Evolutionary conservation across 2,113 vertebrate genomes (phyloP), one percentile per base, ranked within the genome.

Genomic region (Cheilinus undulatus): DNA sequence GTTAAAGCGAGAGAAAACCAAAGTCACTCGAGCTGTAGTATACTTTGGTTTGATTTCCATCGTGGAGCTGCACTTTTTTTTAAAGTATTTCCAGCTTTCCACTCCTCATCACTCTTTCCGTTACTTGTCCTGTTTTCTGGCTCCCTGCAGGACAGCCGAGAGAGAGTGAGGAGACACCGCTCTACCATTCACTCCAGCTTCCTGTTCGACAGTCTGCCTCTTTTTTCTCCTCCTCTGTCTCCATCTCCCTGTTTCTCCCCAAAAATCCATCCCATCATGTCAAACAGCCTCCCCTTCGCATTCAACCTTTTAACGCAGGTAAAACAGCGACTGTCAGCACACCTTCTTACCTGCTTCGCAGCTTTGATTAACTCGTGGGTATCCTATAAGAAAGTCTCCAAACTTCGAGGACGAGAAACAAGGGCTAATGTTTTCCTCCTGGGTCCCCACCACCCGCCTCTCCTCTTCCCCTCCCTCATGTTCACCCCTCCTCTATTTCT

Each of bases 361-460:
- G 62, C 49, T 51, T 63, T 1, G 26, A 19, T 22, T 4, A 17
- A 13, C 8, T 54, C 62, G 67, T 7, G 17, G 12, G 59, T 42
- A 15, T 28, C 30, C 9, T 13, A 7, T 46, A 38, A 12, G 64
- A 3, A 1, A 68, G 6, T 54, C 53, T 61, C 68, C 43, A 3
- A 12, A 52, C 24, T 52, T 14, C 14, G 36, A 19, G 43, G 3
- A n/a, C n/a, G n/a, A 73, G 20, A 5, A 46, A 17, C 13, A 22
- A 63, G 36, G 5, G 15, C 49, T 64, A 75, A 48, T 79, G 69
- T 73, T 85, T 76, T 68, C 57, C 61, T 73, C 43, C 53, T 36
- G 61, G 28, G 34, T n/a, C 22, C 53, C 54, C 42, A 53, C 57
- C 45, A 45, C 67, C 19, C 56, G 26, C 45, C 46, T 58, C 30